A percentile compares a stretch with the other conserved stretches of the same genome.
Evolutionary conservation across 2,113 vertebrate species (phyloP).

Genomic region (Sterrhoptilus dennistouni): DNA sequence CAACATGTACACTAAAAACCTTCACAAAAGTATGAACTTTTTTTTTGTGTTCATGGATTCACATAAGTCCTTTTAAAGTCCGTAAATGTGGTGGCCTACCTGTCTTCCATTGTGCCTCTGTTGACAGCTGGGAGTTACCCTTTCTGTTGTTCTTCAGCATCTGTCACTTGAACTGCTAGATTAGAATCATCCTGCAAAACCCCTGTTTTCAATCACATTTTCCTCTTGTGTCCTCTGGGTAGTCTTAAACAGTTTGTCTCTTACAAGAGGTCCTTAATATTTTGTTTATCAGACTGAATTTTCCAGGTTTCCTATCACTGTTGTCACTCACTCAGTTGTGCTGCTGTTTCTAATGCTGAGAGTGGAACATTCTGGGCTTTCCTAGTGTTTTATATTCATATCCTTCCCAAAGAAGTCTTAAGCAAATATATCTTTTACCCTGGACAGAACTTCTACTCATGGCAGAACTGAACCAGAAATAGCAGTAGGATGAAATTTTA

Average conservation of each 20-base stretch:
- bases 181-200: neutral
- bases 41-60: neutral
- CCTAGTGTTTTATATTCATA: neutral
- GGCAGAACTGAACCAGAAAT: neutral
- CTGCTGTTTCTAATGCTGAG: neutral
- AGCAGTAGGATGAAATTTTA: constrained; percentile 14
- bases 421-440: neutral
- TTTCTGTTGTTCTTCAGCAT: neutral
- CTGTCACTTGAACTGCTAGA: neutral
- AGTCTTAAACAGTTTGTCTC: neutral
- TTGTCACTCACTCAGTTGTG: neutral
- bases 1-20: neutral
- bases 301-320: neutral
- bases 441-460: neutral
- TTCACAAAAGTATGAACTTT: neutral
- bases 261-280: neutral
- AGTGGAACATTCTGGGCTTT: neutral
- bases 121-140: neutral
- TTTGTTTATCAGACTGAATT: neutral
- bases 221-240: neutral
- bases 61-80: neutral
- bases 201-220: neutral
- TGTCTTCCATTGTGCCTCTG: neutral
- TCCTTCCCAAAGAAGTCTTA: neutral
- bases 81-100: neutral